phyloP scores from a whole-genome alignment of 2,888 invertebrate species.

The Chironomus tentans region DNA sequence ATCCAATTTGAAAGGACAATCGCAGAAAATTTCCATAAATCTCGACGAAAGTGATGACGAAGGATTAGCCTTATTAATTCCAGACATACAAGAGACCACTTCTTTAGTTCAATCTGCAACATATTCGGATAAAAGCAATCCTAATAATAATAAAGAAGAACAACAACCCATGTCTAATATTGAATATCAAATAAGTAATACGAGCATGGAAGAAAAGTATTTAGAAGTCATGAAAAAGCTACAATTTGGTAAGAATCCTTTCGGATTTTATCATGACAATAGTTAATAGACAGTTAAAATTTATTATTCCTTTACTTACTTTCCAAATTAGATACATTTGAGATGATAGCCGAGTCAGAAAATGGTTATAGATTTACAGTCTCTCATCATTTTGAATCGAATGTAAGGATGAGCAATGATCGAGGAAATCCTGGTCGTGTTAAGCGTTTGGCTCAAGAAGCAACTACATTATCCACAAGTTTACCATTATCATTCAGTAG shows the following conservation, averaged over 20 bases:
- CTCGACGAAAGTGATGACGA: slow-evolving; percentile 76
- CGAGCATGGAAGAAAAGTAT: slow-evolving; percentile 63
- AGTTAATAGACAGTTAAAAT: background rate
- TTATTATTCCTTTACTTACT: background rate
- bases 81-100: slow-evolving; percentile 67
- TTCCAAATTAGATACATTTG: slow-evolving; percentile 74
- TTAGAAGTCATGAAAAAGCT: slow-evolving; percentile 78
- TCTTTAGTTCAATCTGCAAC: slow-evolving; percentile 39
- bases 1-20: slow-evolving; percentile 44
- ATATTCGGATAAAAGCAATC: slow-evolving; percentile 36
- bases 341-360: slow-evolving; percentile 78
- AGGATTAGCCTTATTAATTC: slow-evolving; percentile 78
- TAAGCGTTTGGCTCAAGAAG: slow-evolving; percentile 88
- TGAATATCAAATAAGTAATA: slow-evolving; percentile 46
- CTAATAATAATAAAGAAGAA: slow-evolving; percentile 3
- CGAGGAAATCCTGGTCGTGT: slow-evolving; percentile 78
- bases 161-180: slow-evolving; percentile 35
- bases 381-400: slow-evolving; percentile 82
- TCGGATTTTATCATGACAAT: background rate
- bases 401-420: slow-evolving; percentile 77
- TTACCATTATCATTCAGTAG: slow-evolving; percentile 87
- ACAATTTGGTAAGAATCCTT: slow-evolving; percentile 64
- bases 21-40: slow-evolving; percentile 40
- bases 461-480: slow-evolving; percentile 84
- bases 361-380: slow-evolving; percentile 74